Base-by-base conservation (phyloP, 2,797 vertebrate genomes). In the Dicrostonyx torquatus region DNA sequence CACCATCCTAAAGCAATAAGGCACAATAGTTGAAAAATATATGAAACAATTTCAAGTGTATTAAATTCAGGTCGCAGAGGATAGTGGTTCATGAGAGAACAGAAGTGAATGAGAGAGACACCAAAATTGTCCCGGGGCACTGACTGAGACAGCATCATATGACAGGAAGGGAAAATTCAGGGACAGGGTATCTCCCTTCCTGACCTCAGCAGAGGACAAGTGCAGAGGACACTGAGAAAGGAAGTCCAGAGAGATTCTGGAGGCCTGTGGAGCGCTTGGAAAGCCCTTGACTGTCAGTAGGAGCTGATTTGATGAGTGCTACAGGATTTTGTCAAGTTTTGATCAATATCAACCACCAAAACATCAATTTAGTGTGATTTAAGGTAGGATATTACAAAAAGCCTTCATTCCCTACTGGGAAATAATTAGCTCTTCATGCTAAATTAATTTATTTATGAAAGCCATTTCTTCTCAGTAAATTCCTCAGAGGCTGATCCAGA, bases 181-280 rank as follows among this genome's bases (percentile, higher is more conserved):
- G 24, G 29, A 29, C 53, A 26, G 31, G 10, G 10, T 22, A 1
- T 8, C 29, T 22, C 3, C 72, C 10, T 13, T 3, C 14, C 34
- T 13, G 15, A 31, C 2, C 0, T 29, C 12, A 75, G 20, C 2
- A 29, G 40, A 29, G 4, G 12, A 26, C 18, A 6, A 1, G 1
- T 1, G 2, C 11, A 53, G 11, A 73, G 24, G 9, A 11, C 2
- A 2, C 13, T 48, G 26, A 80, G 5, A 12, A 37, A 22, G 10
- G 3, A 9, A 22, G 22, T 2, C 18, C 60, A 20, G 8, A 34
- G 12, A 62, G 24, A 48, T 12, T 5, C 11, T 20, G 55, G 37
- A 45, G 29, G 29, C 11, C 10, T 1, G 2, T 12, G 6, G 9
- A 45, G 22, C 13, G 1, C 26, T 55, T 9, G 31, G 37, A 34